Percentiles rank a stretch among this genome's conserved stretches.
Evolutionary conservation across 2,113 vertebrate species (phyloP).

Genomic region (Gymnarchus niloticus): DNA sequence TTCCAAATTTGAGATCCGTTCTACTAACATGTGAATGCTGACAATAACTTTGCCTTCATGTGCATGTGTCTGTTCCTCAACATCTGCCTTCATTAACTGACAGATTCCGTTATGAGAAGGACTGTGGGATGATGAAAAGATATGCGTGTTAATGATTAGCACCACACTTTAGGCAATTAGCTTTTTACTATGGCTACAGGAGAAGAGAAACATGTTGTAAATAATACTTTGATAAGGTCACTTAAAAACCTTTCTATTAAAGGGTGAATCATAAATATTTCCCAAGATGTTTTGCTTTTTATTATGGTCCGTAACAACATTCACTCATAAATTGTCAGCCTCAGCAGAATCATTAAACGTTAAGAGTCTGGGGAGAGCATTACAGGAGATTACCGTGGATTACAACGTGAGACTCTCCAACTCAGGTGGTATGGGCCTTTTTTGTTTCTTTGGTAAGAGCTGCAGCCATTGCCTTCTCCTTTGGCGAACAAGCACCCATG

Average conservation of each 20-base stretch:
- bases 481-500: background rate
- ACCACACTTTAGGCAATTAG: background rate
- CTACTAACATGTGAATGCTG: background rate
- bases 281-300: background rate
- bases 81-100: background rate
- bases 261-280: conserved; percentile 12
- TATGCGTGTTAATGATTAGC: background rate
- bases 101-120: background rate
- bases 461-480: too few species aligned
- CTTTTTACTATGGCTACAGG: background rate
- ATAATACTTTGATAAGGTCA: conserved; percentile 5
- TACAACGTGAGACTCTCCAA: background rate
- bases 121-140: background rate
- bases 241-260: conserved; percentile 5
- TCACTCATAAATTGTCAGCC: background rate
- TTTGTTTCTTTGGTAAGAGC: background rate
- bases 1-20: background rate
- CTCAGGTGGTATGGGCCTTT: background rate
- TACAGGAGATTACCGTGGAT: background rate
- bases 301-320: background rate
- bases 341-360: background rate
- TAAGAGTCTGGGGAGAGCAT: background rate
- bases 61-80: background rate
- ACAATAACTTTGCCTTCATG: background rate
- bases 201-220: background rate